A percentile compares a stretch with the other conserved stretches of the same genome.
Conservation (phyloP, 2,113 vertebrate genomes). For the Pelmatolapia mariae region DNA sequence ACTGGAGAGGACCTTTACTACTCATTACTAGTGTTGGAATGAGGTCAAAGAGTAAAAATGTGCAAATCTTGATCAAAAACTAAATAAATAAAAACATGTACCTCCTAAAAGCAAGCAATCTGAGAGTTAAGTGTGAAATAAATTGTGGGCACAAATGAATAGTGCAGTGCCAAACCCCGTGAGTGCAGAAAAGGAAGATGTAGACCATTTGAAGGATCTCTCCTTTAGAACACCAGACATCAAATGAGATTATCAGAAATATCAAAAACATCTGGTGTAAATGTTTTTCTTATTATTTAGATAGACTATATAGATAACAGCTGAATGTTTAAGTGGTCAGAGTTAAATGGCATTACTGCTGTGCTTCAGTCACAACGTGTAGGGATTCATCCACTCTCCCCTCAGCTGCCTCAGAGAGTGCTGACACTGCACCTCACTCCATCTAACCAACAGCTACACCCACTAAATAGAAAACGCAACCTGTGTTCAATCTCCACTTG, state of each 20-base stretch:
- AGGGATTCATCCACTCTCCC: constrained; percentile 51
- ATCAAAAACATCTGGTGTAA: neutral
- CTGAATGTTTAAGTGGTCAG: constrained; percentile 31
- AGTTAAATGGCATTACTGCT: constrained; percentile 45
- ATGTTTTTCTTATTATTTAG: neutral
- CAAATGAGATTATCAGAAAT: neutral
- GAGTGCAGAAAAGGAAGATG: neutral
- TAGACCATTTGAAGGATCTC: neutral
- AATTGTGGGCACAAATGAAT: neutral
- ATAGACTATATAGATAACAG: neutral
- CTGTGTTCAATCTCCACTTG: constrained; percentile 27
- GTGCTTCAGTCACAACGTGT: constrained; percentile 41
- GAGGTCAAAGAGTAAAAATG: neutral
- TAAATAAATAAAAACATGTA: neutral
- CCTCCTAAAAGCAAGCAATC: neutral
- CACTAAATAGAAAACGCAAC: constrained; percentile 25
- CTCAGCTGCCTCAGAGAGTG: constrained; percentile 46
- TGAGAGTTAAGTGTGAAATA: neutral
- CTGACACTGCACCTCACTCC: constrained; percentile 57
- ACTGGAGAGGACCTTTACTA: neutral
- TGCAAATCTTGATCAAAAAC: neutral
- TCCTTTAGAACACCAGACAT: neutral
- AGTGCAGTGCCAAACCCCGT: neutral
- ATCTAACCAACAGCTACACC: constrained; percentile 54
- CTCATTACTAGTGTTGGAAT: neutral